A percentile compares a stretch with the other conserved stretches of the same genome.
Conservation (phyloP, 2,113 vertebrate species). For the Pterophyllum scalare region DNA sequence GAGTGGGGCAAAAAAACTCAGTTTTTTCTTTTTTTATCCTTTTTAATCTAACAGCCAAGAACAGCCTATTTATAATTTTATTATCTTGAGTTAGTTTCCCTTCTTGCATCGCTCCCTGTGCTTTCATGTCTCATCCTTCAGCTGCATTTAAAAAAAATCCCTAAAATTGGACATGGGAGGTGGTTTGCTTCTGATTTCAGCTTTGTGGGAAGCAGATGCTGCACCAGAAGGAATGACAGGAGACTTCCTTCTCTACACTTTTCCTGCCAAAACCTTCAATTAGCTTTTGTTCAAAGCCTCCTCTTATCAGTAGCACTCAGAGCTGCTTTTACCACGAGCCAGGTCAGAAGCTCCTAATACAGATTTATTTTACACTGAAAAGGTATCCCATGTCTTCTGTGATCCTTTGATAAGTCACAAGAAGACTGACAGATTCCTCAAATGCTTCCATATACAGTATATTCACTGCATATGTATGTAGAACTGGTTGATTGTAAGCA, state of each 20-base stretch:
- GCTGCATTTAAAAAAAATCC: slow-evolving; percentile 25
- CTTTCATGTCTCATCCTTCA: background rate
- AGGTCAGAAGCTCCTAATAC: background rate
- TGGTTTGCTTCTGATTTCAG: slow-evolving; percentile 35
- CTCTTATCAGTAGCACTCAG: slow-evolving; percentile 34
- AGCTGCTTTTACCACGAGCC: background rate
- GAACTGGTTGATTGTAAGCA: background rate
- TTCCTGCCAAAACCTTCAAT: slow-evolving; percentile 57
- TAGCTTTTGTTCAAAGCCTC: slow-evolving; percentile 44
- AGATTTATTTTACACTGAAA: background rate
- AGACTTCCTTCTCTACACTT: slow-evolving; percentile 50
- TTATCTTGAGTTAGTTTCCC: background rate
- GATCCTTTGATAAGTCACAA: background rate
- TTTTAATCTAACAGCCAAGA: background rate
- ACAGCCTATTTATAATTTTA: background rate
- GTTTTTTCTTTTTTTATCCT: background rate
- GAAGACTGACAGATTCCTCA: background rate
- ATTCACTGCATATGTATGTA: background rate
- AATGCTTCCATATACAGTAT: background rate
- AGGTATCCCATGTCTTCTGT: background rate
- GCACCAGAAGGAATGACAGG: slow-evolving; percentile 28
- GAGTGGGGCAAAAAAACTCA: background rate
- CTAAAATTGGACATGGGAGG: background rate
- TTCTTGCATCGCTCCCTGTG: background rate
- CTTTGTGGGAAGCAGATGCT: slow-evolving; percentile 58